phyloP scores from a whole-genome alignment of 2,797 vertebrate genomes.

The Phalanger gymnotis region DNA sequence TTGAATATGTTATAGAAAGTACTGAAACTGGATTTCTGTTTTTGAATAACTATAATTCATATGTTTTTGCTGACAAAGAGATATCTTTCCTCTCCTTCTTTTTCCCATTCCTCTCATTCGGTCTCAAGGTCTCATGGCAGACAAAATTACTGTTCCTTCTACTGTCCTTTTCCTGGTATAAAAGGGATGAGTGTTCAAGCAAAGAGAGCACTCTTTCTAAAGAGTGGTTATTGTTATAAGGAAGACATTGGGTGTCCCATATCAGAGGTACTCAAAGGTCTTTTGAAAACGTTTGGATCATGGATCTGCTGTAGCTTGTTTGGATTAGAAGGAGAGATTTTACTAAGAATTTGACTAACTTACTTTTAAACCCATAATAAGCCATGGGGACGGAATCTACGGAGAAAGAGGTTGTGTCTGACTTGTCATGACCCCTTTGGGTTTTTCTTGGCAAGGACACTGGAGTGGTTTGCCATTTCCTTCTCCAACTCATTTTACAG shows the following conservation, averaged over 20 bases:
- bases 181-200: neutral
- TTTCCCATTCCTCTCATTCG: slow-evolving; percentile 5
- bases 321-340: neutral
- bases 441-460: neutral
- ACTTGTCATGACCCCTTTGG: neutral
- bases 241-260: neutral
- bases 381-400: neutral
- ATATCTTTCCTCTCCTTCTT: slow-evolving; percentile 24
- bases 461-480: neutral
- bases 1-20: slow-evolving; percentile 28
- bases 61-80: slow-evolving; percentile 64
- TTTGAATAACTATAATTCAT: slow-evolving; percentile 39
- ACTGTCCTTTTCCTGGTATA: slow-evolving; percentile 53
- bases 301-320: neutral
- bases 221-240: neutral
- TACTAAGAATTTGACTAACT: neutral
- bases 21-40: slow-evolving; percentile 62
- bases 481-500: neutral
- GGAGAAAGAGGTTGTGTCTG: neutral
- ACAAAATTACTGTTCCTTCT: slow-evolving; percentile 62
- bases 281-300: neutral
- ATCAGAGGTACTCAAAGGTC: neutral
- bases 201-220: neutral
- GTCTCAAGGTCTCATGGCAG: slow-evolving; percentile 57
- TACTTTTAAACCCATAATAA: neutral